A percentile compares a stretch with the other conserved stretches of the same genome.
Conservation (phyloP, 2,888 invertebrate species). For the Eudemis profundana region DNA sequence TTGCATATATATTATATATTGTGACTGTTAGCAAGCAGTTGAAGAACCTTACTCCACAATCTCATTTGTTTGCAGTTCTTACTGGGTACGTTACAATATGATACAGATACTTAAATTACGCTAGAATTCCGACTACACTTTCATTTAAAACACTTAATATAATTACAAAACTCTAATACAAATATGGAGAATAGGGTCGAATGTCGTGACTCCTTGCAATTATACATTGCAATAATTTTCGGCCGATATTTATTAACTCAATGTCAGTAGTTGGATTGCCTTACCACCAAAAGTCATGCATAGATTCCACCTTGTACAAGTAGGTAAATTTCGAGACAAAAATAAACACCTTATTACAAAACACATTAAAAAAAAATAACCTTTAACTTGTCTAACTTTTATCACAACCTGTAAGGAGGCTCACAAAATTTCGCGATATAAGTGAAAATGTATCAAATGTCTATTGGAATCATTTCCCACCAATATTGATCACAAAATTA, state of each 20-base stretch:
- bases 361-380: not conserved
- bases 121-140: not conserved
- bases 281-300: not conserved
- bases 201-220: not conserved
- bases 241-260: not conserved
- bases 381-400: not conserved
- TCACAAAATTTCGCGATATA: not conserved
- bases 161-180: not conserved
- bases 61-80: no score
- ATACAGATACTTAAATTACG: not conserved
- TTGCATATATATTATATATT: no score
- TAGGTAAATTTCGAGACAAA: constrained; percentile 17
- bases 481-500: no score
- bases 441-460: no score
- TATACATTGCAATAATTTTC: not conserved
- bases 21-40: no score
- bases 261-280: no score
- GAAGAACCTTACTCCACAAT: no score
- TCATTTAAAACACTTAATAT: not conserved
- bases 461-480: no score
- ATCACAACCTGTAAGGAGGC: not conserved
- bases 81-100: no score
- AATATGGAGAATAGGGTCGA: not conserved
- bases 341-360: not conserved
- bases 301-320: not conserved